These are phyloP conservation scores for Enhydra lutris DNA, from an alignment of 2,113 vertebrate species.

Conservation along the genomic window DNA sequence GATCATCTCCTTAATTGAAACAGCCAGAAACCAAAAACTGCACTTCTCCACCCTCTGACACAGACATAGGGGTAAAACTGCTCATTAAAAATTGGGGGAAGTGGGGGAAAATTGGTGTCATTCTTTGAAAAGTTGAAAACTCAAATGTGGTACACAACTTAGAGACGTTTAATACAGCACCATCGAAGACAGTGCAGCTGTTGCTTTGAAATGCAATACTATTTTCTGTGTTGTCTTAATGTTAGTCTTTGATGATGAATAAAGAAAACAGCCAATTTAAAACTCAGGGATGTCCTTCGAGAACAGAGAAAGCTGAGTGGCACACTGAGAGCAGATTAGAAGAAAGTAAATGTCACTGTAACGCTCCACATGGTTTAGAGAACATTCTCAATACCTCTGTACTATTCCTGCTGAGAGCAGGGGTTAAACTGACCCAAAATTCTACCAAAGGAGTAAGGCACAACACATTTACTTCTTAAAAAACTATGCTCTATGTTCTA, in stretches of 20 bases:
- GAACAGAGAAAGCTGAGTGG: constrained; percentile 53
- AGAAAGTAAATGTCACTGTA: constrained; percentile 30
- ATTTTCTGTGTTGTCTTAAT: constrained; percentile 60
- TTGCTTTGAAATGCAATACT: constrained; percentile 62
- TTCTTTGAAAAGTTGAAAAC: constrained; percentile 55
- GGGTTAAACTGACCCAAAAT: not conserved
- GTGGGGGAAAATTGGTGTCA: constrained; percentile 6
- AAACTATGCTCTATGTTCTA: not conserved
- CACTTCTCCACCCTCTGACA: constrained; percentile 55
- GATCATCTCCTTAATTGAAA: constrained; percentile 68
- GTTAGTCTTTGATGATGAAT: constrained; percentile 65
- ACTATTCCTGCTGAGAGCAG: not conserved
- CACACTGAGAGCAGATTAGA: constrained; percentile 62
- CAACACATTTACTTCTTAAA: not conserved
- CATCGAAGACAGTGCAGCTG: constrained; percentile 53
- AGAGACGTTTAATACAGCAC: constrained; percentile 66
- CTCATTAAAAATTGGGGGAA: constrained; percentile 69
- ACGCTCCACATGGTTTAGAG: constrained; percentile 53
- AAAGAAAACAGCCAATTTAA: constrained; percentile 70
- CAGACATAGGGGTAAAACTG: constrained; percentile 29
- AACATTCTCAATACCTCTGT: not conserved
- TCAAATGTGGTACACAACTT: constrained; percentile 54
- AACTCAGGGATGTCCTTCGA: constrained; percentile 56
- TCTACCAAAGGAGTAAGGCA: not conserved
- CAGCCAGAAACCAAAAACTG: constrained; percentile 46